phyloP scores from a whole-genome alignment of 2,888 invertebrate species.

The Acanthococcus lagerstroemiae region DNA sequence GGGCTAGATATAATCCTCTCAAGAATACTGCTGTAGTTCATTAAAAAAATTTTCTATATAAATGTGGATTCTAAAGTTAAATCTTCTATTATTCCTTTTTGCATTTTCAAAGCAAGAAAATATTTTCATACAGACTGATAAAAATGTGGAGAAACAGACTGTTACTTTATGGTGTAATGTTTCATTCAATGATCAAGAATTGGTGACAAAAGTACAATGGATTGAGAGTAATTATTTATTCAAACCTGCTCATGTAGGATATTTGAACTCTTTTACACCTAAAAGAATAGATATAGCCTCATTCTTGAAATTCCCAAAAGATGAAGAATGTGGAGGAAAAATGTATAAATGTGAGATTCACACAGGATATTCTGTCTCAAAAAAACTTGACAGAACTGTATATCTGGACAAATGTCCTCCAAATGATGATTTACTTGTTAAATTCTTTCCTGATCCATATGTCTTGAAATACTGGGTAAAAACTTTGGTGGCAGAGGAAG shows the following conservation, averaged over 20 bases:
- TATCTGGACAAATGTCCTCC: neutral
- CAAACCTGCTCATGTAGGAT: neutral
- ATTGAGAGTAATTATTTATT: constrained; percentile 1
- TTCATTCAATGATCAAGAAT: constrained; percentile 9
- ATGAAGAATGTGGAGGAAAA: constrained; percentile 2
- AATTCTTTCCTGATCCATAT: neutral
- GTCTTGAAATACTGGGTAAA: neutral
- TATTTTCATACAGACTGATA: neutral
- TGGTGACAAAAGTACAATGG: constrained; percentile 2
- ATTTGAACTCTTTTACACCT: neutral
- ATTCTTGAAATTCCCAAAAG: constrained; percentile 11
- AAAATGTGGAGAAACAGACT: neutral
- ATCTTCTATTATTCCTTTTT: neutral
- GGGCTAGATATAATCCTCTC: constrained; percentile 14
- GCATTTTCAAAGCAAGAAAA: neutral
- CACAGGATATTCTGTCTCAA: neutral
- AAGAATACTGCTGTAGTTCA: constrained; percentile 15
- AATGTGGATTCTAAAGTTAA: neutral
- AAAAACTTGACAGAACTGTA: neutral
- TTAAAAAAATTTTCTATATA: constrained; percentile 10
- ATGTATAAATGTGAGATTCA: neutral
- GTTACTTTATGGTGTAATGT: constrained; percentile 9
- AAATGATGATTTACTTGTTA: neutral
- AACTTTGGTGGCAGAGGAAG: neutral
- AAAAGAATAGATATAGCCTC: neutral